phyloP scores from a whole-genome alignment of 2,888 invertebrate species.

The Caenorhabditis sp. region DNA sequence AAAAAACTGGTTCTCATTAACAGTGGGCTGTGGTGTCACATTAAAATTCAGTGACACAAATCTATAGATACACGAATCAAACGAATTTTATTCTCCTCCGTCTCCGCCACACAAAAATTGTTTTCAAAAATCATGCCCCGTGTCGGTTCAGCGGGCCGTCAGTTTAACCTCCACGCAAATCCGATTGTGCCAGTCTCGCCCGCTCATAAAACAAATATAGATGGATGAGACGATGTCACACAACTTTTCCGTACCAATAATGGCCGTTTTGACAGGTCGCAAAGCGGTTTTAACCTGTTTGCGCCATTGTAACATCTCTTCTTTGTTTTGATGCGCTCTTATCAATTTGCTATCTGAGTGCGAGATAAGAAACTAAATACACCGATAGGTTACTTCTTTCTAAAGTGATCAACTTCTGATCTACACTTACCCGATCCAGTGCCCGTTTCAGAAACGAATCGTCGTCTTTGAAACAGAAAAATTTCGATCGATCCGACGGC shows the following conservation, averaged over 20 bases:
- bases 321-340: not conserved
- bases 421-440: slow-evolving; percentile 16
- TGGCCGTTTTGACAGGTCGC: slow-evolving; percentile 43
- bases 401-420: not conserved
- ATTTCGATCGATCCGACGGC: slow-evolving; percentile 27
- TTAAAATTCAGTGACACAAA: slow-evolving; percentile 5
- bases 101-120: slow-evolving; percentile 6
- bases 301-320: not conserved
- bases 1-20: slow-evolving; percentile 42
- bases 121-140: slow-evolving; percentile 52
- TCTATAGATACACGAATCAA: slow-evolving; percentile 15
- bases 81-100: not conserved
- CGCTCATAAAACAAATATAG: slow-evolving; percentile 58
- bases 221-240: slow-evolving; percentile 45
- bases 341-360: not conserved
- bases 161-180: slow-evolving; percentile 57
- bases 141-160: not conserved
- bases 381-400: too few species aligned
- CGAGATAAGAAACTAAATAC: not conserved
- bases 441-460: slow-evolving; percentile 51
- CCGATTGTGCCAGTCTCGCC: slow-evolving; percentile 35
- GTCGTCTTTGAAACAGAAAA: slow-evolving; percentile 49
- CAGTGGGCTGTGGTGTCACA: not conserved
- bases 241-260: slow-evolving; percentile 29
- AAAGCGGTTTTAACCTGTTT: slow-evolving; percentile 14